These are phyloP conservation scores for Aelia acuminata DNA, from an alignment of 2,888 invertebrate genomes.

Conservation along the genomic window DNA sequence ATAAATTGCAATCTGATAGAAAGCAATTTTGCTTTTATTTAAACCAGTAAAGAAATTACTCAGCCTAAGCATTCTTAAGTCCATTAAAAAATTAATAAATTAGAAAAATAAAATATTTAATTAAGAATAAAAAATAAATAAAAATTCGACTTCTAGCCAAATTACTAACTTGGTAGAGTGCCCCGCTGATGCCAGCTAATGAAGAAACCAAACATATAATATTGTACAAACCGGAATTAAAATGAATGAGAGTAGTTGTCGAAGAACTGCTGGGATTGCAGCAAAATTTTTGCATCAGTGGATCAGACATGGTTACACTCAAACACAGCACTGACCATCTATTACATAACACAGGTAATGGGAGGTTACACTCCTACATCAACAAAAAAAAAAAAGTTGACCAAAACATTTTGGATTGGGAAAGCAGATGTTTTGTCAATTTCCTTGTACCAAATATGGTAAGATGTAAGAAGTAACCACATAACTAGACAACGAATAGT, in stretches of 20 bases:
- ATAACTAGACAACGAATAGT: too few relatives aligned
- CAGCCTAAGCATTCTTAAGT: background rate
- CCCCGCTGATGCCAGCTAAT: constrained; percentile 80
- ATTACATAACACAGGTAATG: constrained; percentile 20
- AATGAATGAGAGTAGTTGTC: constrained; percentile 78
- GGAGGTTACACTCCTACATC: constrained; percentile 27
- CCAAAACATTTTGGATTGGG: too few relatives aligned
- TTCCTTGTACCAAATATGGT: too few relatives aligned
- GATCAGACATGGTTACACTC: constrained; percentile 79
- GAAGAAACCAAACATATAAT: constrained; percentile 82
- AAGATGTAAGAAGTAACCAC: too few relatives aligned
- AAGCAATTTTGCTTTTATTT: background rate
- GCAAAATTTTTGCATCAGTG: constrained; percentile 87
- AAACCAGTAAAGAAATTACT: background rate
- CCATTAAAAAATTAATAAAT: background rate
- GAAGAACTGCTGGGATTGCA: constrained; percentile 76
- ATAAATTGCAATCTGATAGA: background rate
- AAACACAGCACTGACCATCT: constrained; percentile 17
- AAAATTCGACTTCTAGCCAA: background rate
- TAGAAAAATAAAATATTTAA: background rate
- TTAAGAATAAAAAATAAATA: background rate
- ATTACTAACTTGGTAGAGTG: constrained; percentile 79
- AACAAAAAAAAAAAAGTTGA: background rate
- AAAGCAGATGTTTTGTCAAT: too few relatives aligned
- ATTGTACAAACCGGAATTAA: constrained; percentile 83